Percentiles rank a stretch among this genome's conserved stretches.
Conservation (phyloP, 2,113 vertebrate species). For the Psilopsiagon aurifrons region DNA sequence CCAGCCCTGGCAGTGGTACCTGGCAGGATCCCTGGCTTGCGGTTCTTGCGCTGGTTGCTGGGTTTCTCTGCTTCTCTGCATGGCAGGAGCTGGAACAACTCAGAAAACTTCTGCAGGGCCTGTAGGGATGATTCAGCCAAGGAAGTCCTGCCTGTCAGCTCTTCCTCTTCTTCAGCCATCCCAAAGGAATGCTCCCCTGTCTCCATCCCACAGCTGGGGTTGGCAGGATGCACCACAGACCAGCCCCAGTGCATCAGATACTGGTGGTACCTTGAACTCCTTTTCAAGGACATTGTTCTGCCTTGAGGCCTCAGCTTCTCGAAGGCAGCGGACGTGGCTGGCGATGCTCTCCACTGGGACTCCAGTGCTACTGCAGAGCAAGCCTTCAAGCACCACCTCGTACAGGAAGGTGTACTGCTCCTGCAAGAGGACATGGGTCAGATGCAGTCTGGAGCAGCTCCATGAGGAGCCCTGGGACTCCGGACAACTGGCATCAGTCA, state of each 20-base stretch:
- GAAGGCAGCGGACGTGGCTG: not conserved
- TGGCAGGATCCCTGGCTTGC: slow-evolving; percentile 59
- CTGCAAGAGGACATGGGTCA: not conserved
- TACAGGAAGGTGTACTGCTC: slow-evolving; percentile 72
- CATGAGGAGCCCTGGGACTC: not conserved
- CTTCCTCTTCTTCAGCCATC: not conserved
- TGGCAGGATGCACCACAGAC: not conserved
- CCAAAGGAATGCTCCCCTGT: not conserved
- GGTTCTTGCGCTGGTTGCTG: slow-evolving; percentile 64
- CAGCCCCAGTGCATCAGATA: not conserved
- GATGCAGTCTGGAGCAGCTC: not conserved
- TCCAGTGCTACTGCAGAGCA: slow-evolving; percentile 40
- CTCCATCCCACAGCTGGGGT: not conserved
- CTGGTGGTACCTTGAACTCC: slow-evolving; percentile 66
- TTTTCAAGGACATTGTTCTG: not conserved
- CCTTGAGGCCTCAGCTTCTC: not conserved
- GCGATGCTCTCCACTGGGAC: slow-evolving; percentile 3
- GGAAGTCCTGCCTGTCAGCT: not conserved
- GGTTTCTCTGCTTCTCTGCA: slow-evolving; percentile 55
- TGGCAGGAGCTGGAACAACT: slow-evolving; percentile 57
- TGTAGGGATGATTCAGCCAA: not conserved
- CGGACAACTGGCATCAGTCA: not conserved
- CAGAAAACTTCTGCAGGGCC: slow-evolving; percentile 53
- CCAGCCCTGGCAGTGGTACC: not conserved
- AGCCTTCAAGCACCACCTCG: slow-evolving; percentile 41